A percentile compares a stretch with the other conserved stretches of the same genome.
Conservation (phyloP, 2,888 invertebrate genomes). For the Deladenus siricidicola region DNA sequence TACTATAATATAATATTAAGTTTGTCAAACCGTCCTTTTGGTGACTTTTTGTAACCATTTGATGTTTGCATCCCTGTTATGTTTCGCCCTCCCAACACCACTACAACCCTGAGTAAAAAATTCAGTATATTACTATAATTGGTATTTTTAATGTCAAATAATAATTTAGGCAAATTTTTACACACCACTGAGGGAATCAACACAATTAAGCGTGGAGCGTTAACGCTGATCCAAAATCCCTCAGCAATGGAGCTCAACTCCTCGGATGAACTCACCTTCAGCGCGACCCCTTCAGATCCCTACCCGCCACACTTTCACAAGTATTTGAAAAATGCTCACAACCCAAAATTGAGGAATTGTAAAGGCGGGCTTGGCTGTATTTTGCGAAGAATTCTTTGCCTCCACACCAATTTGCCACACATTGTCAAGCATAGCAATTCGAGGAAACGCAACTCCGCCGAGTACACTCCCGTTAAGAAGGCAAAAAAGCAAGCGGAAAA, state of each 20-base stretch:
- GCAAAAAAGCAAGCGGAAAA: not conserved
- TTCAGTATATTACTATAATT: too few relatives aligned
- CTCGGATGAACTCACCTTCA: conserved; percentile 3
- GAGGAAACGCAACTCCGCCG: not conserved
- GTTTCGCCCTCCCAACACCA: too few relatives aligned
- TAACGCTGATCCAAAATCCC: conserved; percentile 16
- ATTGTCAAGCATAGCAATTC: not conserved
- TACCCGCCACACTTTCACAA: too few relatives aligned
- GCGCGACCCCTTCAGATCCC: not conserved
- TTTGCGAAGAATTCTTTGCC: conserved; percentile 1
- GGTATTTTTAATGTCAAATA: too few relatives aligned
- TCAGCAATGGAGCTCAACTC: conserved; percentile 1
- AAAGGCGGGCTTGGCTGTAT: conserved; percentile 1
- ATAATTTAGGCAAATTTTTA: too few relatives aligned
- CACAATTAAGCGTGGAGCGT: conserved; percentile 2
- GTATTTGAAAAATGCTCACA: not conserved
- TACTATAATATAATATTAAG: too few relatives aligned
- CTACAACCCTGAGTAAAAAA: too few relatives aligned
- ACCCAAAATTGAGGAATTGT: not conserved
- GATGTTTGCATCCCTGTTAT: too few relatives aligned
- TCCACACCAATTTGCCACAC: not conserved
- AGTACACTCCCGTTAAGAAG: not conserved
- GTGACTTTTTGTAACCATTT: too few relatives aligned
- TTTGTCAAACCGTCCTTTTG: too few relatives aligned
- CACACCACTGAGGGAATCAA: too few relatives aligned